Base-by-base conservation (phyloP, 2,113 vertebrate genomes). In the Guaruba guarouba region DNA sequence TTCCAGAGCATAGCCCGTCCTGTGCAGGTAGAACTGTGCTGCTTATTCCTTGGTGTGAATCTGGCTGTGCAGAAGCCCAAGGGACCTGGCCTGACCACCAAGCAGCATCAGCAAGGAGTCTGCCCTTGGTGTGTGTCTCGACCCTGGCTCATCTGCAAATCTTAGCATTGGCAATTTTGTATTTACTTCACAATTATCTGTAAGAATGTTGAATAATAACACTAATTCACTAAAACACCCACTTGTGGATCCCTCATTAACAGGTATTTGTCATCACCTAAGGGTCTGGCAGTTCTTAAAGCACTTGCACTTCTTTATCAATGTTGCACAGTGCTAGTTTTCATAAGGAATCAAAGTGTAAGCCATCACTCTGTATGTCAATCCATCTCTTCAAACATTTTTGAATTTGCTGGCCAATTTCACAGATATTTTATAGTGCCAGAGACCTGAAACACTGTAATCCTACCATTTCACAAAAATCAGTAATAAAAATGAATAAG, bases 111-210 rank as follows among this genome's bases (percentile, higher is more conserved):
- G 39, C 33, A 64, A 81, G n/a, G 9, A 12, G n/a, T 57, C 49
- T 67, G 46, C 39, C 49, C 73, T 74, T 8, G 0, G 4, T 5
- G 25, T 0, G 0, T 7, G 27, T 24, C 28, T 61, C 1, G 2
- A 44, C 54, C 64, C 13, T 41, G 18, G 12, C 51, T 18, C n/a
- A 78, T 13, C n/a, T n/a, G 41, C 61, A 49, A 70, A 81, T 28
- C 55, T 51, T 44, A 70, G 57, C 46, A 78, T 13, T 33, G 17
- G 6, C 31, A 29, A 28, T 37, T 63, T 75, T 66, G 17, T 51
- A 71, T 59, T 92, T 71, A 39, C 33, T 61, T 75, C 25, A 29
- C 41, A 27, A 69, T 52, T 55, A 48, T 24, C 33, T 64, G 29
- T 24, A 71, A 75, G 79, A 92, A 64, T 33, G 27, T 44, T 48